phyloP scores from a whole-genome alignment of 1,140 invertebrate species.

The Drosophila subobscura region DNA sequence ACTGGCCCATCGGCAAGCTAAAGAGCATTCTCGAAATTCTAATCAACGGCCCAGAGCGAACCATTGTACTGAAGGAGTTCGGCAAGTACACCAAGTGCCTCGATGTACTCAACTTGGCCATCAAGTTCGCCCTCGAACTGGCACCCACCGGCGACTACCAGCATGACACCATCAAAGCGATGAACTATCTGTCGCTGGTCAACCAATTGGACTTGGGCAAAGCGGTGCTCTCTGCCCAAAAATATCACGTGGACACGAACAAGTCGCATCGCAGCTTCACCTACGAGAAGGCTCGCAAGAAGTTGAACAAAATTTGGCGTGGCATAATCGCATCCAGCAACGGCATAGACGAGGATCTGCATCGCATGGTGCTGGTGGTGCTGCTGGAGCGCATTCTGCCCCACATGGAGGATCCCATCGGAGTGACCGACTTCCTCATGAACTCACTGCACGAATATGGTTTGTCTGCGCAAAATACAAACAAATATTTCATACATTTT shows the following conservation, averaged over 20 bases:
- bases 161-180: slow-evolving; percentile 69
- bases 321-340: slow-evolving; percentile 87
- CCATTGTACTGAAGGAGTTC: slow-evolving; percentile 85
- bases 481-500: background rate
- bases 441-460: slow-evolving; percentile 91
- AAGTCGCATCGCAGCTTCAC: slow-evolving; percentile 64
- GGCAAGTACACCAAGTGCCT: slow-evolving; percentile 87
- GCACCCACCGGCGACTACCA: slow-evolving; percentile 55
- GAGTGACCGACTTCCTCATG: slow-evolving; percentile 96
- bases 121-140: slow-evolving; percentile 85
- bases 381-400: slow-evolving; percentile 93
- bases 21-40: slow-evolving; percentile 84
- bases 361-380: slow-evolving; percentile 91
- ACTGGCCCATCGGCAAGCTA: slow-evolving; percentile 81
- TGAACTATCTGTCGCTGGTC: slow-evolving; percentile 89
- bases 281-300: slow-evolving; percentile 79
- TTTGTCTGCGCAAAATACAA: slow-evolving; percentile 64
- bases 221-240: slow-evolving; percentile 28
- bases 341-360: slow-evolving; percentile 87
- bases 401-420: slow-evolving; percentile 91
- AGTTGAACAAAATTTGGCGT: slow-evolving; percentile 89
- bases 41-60: slow-evolving; percentile 83
- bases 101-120: slow-evolving; percentile 87
- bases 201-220: slow-evolving; percentile 83
- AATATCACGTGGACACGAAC: slow-evolving; percentile 37